phyloP scores from a whole-genome alignment of 2,888 invertebrate species.

The Caenorhabditis angaria region DNA sequence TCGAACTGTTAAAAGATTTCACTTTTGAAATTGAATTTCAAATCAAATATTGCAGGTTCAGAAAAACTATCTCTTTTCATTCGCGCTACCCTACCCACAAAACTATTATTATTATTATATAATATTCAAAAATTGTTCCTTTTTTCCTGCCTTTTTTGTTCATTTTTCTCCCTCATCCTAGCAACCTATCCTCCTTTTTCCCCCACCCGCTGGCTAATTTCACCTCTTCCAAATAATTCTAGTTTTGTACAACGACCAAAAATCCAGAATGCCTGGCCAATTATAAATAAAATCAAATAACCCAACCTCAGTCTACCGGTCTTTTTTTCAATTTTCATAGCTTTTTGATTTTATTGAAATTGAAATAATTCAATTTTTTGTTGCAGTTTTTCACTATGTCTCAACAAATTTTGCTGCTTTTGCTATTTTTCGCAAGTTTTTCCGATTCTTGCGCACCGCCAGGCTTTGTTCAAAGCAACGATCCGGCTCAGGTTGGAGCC shows the following conservation, averaged over 20 bases:
- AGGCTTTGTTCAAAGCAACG: constrained; percentile 69
- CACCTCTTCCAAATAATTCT: constrained; percentile 6
- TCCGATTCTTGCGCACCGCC: constrained; percentile 66
- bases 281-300: constrained; percentile 31
- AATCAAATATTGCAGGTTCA: too few relatives aligned
- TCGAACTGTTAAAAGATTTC: too few relatives aligned
- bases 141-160: constrained; percentile 3
- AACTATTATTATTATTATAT: too few relatives aligned
- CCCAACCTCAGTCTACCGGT: constrained; percentile 22
- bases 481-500: constrained; percentile 69
- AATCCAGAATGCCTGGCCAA: constrained; percentile 33
- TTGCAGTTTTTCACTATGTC: constrained; percentile 3
- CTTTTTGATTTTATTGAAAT: neutral
- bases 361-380: too few relatives aligned
- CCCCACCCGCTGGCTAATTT: constrained; percentile 10
- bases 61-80: too few relatives aligned
- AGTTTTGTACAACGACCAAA: neutral
- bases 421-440: neutral
- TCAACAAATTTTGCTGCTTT: neutral
- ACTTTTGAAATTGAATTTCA: too few relatives aligned
- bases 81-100: too few relatives aligned
- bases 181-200: constrained; percentile 12
- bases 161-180: constrained; percentile 12
- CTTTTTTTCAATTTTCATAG: constrained; percentile 1
- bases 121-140: neutral